Base-by-base conservation (phyloP, 2,797 vertebrate genomes). In the Rhabdomys pumilio region DNA sequence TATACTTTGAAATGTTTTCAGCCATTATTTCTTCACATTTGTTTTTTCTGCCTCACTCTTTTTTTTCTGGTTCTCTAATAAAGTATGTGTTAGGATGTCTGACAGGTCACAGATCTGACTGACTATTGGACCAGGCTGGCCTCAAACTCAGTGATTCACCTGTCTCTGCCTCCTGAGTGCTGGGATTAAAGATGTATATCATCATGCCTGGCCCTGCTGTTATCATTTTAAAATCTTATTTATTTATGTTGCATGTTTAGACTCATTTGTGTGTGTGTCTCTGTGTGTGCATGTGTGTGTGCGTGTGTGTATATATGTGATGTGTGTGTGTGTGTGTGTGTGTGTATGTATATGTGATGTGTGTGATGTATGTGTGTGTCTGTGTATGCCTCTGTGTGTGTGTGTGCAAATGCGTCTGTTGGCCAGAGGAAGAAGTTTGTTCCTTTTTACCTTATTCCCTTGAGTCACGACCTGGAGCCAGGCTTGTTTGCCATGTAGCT, bases 11-110 rank as follows among this genome's bases (percentile, higher is more conserved):
- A 87, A 50, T 34, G 57, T 0, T 47, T 94, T 84, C 76, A 77
- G 65, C 72, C 59, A 76, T 41, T 85, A 55, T 94, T 90, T 90
- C 90, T 93, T 86, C 44, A 83, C 14, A n/a, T 88, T 38, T 17
- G 29, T 63, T 59, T 31, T 95, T 80, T 6, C 57, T 77, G 26
- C 19, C 29, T 73, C n/a, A 24, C 17, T 67, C n/a, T 72, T 82
- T 61, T 61, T 72, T 69, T 80, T 38, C 24, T 53, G 17, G n/a
- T 50, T 50, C n/a, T 76, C 8, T 67, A 67, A 41, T 80, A 50
- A 55, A 50, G 53, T 80, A 5, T 63, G 41, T 92, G 80, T 19
- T 91, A 38, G 34, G 6, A 4, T 63, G n/a, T 38, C 44, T 85
- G 69, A 92, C 53, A 50, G 57, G 11, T 22, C 57, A 29, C 15